phyloP scores from a whole-genome alignment of 2,113 vertebrate species.

The Mellivora capensis region DNA sequence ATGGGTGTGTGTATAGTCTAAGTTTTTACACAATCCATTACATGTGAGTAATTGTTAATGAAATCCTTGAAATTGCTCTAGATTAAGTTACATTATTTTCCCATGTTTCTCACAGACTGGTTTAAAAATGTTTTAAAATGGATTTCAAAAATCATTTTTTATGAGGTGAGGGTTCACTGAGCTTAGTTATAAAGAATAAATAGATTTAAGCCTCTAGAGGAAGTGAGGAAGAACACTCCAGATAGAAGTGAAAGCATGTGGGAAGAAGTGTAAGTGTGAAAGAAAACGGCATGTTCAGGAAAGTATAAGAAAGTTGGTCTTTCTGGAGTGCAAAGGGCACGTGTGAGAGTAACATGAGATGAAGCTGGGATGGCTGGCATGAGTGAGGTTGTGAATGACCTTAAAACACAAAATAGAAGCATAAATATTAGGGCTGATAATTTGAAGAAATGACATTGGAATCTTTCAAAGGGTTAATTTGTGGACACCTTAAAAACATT shows the following conservation, averaged over 20 bases:
- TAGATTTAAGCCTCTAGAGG: neutral
- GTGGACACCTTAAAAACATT: neutral
- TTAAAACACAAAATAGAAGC: neutral
- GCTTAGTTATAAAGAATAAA: neutral
- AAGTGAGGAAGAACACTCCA: neutral
- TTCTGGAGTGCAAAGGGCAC: neutral
- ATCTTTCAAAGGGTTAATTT: neutral
- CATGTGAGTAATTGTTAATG: constrained; percentile 17
- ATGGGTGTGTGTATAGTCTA: neutral
- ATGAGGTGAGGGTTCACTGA: neutral
- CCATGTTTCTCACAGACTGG: neutral
- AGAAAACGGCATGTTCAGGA: neutral
- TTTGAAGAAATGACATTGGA: neutral
- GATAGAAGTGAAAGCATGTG: neutral
- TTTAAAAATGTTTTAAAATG: constrained; percentile 29
- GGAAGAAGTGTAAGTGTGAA: neutral
- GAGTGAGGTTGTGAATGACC: neutral
- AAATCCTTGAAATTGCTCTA: constrained; percentile 16
- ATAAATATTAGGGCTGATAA: neutral
- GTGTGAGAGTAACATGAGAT: neutral
- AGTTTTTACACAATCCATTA: neutral
- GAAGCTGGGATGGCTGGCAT: rapidly evolving
- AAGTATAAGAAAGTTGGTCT: neutral
- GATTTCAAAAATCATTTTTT: constrained; percentile 7
- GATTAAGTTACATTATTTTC: constrained; percentile 28